A percentile compares a stretch with the other conserved stretches of the same genome.
phyloP scores from a whole-genome alignment of 2,113 vertebrate genomes.

The Callipepla californica region DNA sequence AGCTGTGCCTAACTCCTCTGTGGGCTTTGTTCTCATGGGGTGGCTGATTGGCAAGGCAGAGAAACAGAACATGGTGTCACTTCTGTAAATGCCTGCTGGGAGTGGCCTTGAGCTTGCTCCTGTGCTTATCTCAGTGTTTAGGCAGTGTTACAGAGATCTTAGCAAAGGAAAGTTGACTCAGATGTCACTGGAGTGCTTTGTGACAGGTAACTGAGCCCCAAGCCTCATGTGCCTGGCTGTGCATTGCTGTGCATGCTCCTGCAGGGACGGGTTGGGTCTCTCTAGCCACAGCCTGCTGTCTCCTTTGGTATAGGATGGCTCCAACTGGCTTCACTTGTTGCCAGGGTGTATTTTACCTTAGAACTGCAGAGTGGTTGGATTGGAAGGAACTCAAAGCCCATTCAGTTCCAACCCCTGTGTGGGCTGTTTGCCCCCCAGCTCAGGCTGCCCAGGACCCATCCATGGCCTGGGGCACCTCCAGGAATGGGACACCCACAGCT shows the following conservation, averaged over 20 bases:
- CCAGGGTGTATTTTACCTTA: too few relatives aligned
- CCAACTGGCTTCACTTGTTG: too few relatives aligned
- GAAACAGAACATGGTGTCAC: not conserved
- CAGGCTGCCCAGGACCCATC: too few relatives aligned
- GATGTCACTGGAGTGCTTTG: not conserved
- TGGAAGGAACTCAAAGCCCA: too few relatives aligned
- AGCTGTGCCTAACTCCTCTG: not conserved
- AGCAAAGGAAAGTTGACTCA: not conserved
- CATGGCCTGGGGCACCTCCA: too few relatives aligned
- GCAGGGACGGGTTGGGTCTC: not conserved
- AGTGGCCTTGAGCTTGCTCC: not conserved
- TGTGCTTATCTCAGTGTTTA: not conserved
- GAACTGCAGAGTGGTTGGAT: too few relatives aligned
- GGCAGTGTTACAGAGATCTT: not conserved
- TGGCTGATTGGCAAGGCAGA: not conserved
- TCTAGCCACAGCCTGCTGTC: not conserved
- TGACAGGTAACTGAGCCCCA: not conserved
- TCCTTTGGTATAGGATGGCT: too few relatives aligned
- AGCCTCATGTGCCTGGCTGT: accelerated
- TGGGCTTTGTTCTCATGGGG: not conserved
- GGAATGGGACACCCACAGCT: too few relatives aligned
- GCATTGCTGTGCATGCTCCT: not conserved
- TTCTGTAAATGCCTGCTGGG: not conserved
- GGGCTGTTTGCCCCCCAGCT: too few relatives aligned
- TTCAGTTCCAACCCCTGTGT: too few relatives aligned